Percentiles rank a stretch among this genome's conserved stretches.
Conservation (phyloP, 2,797 vertebrate species). For the Falco cherrug region DNA sequence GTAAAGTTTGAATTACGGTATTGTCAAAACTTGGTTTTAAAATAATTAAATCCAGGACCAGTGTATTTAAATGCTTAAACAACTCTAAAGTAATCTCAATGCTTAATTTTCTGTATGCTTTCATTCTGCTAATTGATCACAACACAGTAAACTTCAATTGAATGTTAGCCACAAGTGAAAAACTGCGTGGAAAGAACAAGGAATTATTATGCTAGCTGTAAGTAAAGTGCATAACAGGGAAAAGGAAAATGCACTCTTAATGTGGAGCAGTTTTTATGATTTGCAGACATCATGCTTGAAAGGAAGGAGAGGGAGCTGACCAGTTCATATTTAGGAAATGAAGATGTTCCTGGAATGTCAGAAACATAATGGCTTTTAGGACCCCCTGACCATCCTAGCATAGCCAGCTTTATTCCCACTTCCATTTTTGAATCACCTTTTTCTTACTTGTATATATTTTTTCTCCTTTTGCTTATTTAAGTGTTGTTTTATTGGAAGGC, state of each 20-base stretch:
- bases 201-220: not conserved
- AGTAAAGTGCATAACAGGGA: not conserved
- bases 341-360: not conserved
- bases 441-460: not conserved
- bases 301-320: not conserved
- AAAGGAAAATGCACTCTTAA: not conserved
- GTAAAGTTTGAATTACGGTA: not conserved
- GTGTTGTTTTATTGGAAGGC: not conserved
- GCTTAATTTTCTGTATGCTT: not conserved
- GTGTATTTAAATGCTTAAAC: not conserved
- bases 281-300: not conserved
- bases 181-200: not conserved
- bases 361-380: not conserved
- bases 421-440: slow-evolving; percentile 11
- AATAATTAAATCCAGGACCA: not conserved
- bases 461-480: slow-evolving; percentile 4
- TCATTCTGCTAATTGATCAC: not conserved
- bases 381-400: not conserved
- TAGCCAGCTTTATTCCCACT: not conserved
- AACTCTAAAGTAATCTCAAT: not conserved
- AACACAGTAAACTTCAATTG: not conserved
- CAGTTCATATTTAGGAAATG: not conserved
- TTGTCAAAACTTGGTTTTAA: not conserved
- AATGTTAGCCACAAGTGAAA: not conserved
- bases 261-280: not conserved